A percentile compares a stretch with the other conserved stretches of the same genome.
Evolutionary conservation across 2,113 vertebrate species (phyloP).

Genomic region (Leptobrachium leishanense): DNA sequence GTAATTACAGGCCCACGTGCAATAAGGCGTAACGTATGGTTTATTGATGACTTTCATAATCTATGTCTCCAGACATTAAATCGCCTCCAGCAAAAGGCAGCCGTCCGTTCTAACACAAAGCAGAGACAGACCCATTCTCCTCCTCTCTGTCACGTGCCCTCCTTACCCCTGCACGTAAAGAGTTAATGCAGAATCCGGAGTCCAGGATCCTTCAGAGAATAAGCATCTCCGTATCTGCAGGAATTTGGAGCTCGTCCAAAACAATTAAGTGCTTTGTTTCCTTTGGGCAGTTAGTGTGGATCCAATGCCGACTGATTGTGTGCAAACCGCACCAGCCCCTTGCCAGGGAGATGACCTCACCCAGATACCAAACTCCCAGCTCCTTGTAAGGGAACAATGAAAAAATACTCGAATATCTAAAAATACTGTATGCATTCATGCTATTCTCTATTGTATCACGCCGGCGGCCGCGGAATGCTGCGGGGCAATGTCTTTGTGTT

Average conservation of each 20-base stretch:
- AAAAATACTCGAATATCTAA: constrained; percentile 31
- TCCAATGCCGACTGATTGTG: constrained; percentile 12
- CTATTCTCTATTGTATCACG: constrained; percentile 1
- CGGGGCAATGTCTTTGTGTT: background rate
- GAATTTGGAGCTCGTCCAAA: constrained; percentile 23
- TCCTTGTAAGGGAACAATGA: constrained; percentile 40
- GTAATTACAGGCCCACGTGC: too few relatives aligned
- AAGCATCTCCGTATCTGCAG: constrained; percentile 24
- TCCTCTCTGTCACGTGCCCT: too few relatives aligned
- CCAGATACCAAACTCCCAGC: background rate
- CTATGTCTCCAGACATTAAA: too few relatives aligned
- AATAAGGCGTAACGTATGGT: too few relatives aligned
- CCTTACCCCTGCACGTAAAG: background rate
- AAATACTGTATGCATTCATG: constrained; percentile 24
- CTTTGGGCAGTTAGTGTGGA: constrained; percentile 28
- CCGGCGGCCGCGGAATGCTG: background rate
- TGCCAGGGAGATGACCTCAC: constrained; percentile 33
- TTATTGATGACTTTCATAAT: too few relatives aligned
- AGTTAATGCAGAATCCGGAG: background rate
- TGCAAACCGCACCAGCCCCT: background rate
- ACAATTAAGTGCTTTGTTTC: constrained; percentile 46
- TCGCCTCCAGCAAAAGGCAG: too few relatives aligned
- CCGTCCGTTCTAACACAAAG: too few relatives aligned
- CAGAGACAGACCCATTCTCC: too few relatives aligned
- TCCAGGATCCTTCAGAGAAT: background rate